Evolutionary conservation across 2,113 vertebrate genomes (phyloP), one percentile per base, ranked within the genome.

Genomic region (Ophiodon elongatus): DNA sequence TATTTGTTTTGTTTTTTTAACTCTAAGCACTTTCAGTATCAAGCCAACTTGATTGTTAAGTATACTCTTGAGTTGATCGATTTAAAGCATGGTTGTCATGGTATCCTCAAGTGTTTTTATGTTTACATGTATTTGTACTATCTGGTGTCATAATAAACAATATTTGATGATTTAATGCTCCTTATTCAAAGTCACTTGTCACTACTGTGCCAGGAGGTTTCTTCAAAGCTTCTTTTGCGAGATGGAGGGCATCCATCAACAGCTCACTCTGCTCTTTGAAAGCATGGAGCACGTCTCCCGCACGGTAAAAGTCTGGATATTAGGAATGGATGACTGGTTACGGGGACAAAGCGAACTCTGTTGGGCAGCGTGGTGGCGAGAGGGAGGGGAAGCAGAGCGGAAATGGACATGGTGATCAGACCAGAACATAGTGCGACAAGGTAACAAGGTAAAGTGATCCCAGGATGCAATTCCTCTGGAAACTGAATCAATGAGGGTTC

Each of bases 371-470:
- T 60, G 67, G 81, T 54, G 69, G 87, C 23, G 70, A 79, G 82
- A 59, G 35, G 83, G 84, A 86, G 87, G 86, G 84, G 84, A 87
- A 72, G 74, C 84, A 63, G 80, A 84, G 88, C 79, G 84, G 87
- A 92, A 92, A 93, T 89, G 84, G 84, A 89, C 91, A 90, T 82
- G 85, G 91, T 90, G 93, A 93, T 87, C 90, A 90, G 91, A 93
- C 90, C 90, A 89, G 93, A 92, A 94, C 84, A 92, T 80, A 90
- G 77, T 76, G 83, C 86, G 84, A 93, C 93, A 93, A 92, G 92
- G 92, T 94, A 94, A 94, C 93, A 90, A 93, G 92, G 94, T 93
- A 94, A 95, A 91, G 80, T 50, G 90, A 95, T 92, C 92, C 47
- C 79, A 43, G 67, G 57, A 79, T 76, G 83, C 84, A 84, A 90